Evolutionary conservation across 2,888 invertebrate species (phyloP).

Genomic region (Perithous albicinctus): DNA sequence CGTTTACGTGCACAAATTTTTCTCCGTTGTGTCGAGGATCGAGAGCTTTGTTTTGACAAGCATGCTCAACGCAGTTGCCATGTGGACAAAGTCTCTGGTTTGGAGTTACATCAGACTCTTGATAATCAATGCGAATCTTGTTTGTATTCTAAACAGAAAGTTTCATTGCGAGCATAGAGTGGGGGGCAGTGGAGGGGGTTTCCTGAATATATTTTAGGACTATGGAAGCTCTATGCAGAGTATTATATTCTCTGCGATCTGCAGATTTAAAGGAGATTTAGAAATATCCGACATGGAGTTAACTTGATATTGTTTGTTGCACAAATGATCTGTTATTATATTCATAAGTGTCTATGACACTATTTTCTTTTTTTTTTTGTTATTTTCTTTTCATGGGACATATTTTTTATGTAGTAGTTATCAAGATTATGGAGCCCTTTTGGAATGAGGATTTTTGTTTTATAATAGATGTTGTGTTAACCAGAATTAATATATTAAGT

Average conservation of each 20-base stretch:
- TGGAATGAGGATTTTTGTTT: too few relatives aligned
- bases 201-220: conserved; percentile 14
- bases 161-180: too few relatives aligned
- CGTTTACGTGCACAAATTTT: background rate
- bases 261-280: background rate
- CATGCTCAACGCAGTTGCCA: conserved; percentile 8
- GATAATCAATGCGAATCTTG: background rate
- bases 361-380: too few relatives aligned
- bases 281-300: background rate
- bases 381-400: background rate
- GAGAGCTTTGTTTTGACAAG: conserved; percentile 52
- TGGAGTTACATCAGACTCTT: conserved; percentile 6
- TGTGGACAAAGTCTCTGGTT: conserved; percentile 1
- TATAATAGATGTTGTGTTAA: too few relatives aligned
- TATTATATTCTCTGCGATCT: background rate
- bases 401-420: background rate
- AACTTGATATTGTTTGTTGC: background rate
- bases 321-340: background rate
- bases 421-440: background rate
- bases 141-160: conserved; percentile 19
- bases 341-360: too few relatives aligned
- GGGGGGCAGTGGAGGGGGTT: background rate
- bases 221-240: background rate
- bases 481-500: too few relatives aligned
- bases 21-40: background rate